phyloP scores from a whole-genome alignment of 1,140 invertebrate genomes.

The Hylaeus anthracinus region DNA sequence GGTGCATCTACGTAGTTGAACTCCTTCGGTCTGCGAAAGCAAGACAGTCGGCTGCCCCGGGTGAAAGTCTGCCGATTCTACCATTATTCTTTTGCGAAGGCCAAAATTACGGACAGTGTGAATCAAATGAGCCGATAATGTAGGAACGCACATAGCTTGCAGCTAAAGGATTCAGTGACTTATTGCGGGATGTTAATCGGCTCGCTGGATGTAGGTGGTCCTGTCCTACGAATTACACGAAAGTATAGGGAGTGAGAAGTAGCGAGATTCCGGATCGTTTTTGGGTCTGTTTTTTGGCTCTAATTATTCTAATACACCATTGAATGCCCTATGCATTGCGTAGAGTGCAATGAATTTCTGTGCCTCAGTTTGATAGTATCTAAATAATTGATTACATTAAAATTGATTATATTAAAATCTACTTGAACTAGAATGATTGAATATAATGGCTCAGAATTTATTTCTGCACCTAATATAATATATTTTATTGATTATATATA shows the following conservation, averaged over 20 bases:
- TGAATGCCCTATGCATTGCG: neutral
- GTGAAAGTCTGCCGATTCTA: constrained; percentile 60
- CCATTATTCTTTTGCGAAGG: constrained; percentile 68
- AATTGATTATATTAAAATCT: no score
- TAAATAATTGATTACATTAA: no score
- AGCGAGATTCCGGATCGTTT: neutral
- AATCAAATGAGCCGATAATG: constrained; percentile 76
- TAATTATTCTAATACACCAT: neutral
- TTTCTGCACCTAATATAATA: no score
- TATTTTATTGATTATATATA: no score
- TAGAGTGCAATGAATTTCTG: neutral
- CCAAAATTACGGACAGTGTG: constrained; percentile 72
- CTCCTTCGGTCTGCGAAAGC: neutral
- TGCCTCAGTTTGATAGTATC: no score
- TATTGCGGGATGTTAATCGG: constrained; percentile 70
- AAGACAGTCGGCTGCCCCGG: constrained; percentile 39
- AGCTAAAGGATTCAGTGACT: constrained; percentile 68
- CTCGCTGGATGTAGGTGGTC: constrained; percentile 63
- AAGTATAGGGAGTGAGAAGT: constrained; percentile 4
- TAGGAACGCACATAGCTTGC: constrained; percentile 72
- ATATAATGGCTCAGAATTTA: no score
- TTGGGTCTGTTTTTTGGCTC: neutral
- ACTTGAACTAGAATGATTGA: no score
- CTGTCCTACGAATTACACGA: constrained; percentile 45
- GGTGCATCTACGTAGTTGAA: constrained; percentile 43